Percentiles rank a stretch among this genome's conserved stretches.
Evolutionary conservation across 2,113 vertebrate genomes (phyloP).

Genomic region (Crocuta crocuta): DNA sequence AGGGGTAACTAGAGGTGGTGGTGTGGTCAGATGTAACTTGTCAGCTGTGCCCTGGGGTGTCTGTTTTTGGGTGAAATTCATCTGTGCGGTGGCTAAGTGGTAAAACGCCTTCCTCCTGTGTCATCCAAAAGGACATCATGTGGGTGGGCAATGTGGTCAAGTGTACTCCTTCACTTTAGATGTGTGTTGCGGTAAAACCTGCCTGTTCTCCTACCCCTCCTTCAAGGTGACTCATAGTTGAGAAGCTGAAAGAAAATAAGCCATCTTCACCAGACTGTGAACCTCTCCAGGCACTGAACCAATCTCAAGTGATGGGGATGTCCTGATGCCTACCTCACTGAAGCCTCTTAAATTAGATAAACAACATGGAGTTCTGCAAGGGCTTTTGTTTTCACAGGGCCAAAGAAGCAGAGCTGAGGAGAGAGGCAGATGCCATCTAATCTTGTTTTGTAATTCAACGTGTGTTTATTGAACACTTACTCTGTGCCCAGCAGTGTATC

Average conservation of each 20-base stretch:
- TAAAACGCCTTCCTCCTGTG: neutral
- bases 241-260: slow-evolving; percentile 66
- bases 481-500: neutral
- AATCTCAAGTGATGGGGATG: neutral
- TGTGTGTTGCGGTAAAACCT: slow-evolving; percentile 41
- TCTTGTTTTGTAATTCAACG: neutral
- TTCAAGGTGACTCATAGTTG: slow-evolving; percentile 69
- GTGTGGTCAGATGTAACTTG: neutral
- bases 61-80: neutral
- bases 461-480: neutral
- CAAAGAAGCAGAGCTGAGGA: neutral
- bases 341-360: slow-evolving; percentile 1
- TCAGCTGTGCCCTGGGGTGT: neutral
- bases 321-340: neutral
- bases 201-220: slow-evolving; percentile 47
- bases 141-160: slow-evolving; percentile 44
- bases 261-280: neutral
- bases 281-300: neutral
- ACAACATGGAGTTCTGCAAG: neutral
- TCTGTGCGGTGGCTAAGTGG: neutral
- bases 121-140: neutral
- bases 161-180: neutral
- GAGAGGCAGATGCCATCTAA: neutral
- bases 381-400: neutral
- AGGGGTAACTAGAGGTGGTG: neutral